Evolutionary conservation across 2,113 vertebrate genomes (phyloP), one percentile per base, ranked within the genome.

Genomic region (Vidua macroura): DNA sequence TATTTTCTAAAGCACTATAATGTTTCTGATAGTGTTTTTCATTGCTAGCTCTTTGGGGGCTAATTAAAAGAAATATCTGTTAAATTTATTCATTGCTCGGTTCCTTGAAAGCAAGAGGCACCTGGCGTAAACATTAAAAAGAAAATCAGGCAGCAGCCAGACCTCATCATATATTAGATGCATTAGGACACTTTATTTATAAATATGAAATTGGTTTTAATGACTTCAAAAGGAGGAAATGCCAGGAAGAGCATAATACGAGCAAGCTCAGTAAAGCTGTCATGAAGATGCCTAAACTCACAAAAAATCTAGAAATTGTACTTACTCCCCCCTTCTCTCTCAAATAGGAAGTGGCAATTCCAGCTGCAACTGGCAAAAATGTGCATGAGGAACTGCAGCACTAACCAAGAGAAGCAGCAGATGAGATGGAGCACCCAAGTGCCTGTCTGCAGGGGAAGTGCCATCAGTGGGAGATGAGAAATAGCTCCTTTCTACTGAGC

Each of bases 61-160:
- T 96, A 97, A 97, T 96, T 95, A 96, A 88, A 93, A 94, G 80
- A 92, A 96, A 92, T 93, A 95, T 76, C 93, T 94, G 86, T 88
- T 97, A 88, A 92, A 93, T 96, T 86, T 95, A 95, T 96, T 96
- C 92, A 76, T 95, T 93, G 83, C 77, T 90, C 88, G 58, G 88
- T 90, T 97, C 83, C 76, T 79, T 95, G 90, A 96, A 84, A 95
- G 92, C 77, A 92, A 83, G 80, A 96, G 69, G 90, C 88, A 96
- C 96, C 96, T 97, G 90, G 95, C 9, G 13, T 79, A 95, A 96
- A 96, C 88, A 92, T 79, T 94, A 86, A 94, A 88, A 95, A 93
- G 86, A 88, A 92, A 91, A 88, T 58, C 83, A 95, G 89, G 93
- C 93, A 94, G 88, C 85, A 97, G 83, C 83, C 90, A 95, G 86